Conservation (phyloP, 2,888 invertebrate species). For the Acleris laterana region DNA sequence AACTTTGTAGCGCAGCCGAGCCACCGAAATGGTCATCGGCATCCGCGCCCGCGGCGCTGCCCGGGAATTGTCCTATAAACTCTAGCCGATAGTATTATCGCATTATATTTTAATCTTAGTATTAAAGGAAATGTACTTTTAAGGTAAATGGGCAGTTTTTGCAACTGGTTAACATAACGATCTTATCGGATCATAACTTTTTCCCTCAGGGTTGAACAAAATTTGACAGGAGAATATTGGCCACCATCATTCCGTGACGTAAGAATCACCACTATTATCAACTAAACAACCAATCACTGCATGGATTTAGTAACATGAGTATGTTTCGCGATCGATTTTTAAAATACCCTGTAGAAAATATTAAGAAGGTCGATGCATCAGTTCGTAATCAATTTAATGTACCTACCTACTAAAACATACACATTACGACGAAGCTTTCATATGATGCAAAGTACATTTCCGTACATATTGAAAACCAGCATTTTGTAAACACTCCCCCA, state of each 20-base stretch:
- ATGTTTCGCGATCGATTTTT: too few relatives aligned
- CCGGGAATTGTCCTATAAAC: constrained; percentile 61
- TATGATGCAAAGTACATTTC: neutral
- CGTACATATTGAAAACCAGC: constrained; percentile 1
- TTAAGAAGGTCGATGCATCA: neutral
- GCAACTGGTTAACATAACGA: neutral
- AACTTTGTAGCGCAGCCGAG: constrained; percentile 77
- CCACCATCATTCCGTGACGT: too few relatives aligned
- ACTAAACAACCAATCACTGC: too few relatives aligned
- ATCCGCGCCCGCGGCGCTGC: constrained; percentile 74
- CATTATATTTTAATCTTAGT: constrained; percentile 7
- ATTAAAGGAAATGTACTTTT: neutral
- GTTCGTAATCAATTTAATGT: neutral
- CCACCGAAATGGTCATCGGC: constrained; percentile 83
- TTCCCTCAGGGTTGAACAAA: too few relatives aligned
- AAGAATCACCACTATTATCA: too few relatives aligned
- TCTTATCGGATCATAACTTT: too few relatives aligned
- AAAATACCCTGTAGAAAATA: too few relatives aligned
- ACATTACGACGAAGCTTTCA: neutral
- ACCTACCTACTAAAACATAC: neutral
- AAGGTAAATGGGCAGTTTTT: neutral
- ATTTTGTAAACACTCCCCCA: neutral
- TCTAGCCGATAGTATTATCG: constrained; percentile 46
- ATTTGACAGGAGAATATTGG: too few relatives aligned
- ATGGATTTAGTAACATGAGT: too few relatives aligned